phyloP scores from a whole-genome alignment of 2,888 invertebrate genomes.

The Tortricodes alternella region DNA sequence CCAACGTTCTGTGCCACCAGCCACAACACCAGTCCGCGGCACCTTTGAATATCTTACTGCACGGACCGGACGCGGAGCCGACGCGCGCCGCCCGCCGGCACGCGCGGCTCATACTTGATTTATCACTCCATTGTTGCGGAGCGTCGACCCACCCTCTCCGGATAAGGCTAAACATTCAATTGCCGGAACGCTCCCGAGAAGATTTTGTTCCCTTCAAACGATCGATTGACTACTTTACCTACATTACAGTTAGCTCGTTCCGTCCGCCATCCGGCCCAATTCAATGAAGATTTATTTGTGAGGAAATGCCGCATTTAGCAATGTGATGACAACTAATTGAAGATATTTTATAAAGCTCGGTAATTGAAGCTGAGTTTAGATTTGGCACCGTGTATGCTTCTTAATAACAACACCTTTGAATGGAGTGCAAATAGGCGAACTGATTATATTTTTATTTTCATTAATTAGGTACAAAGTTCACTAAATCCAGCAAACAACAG shows the following conservation, averaged over 20 bases:
- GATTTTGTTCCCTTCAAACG: conserved; percentile 71
- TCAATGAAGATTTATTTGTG: conserved; percentile 16
- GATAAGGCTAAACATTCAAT: conserved; percentile 80
- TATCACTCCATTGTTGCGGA: conserved; percentile 79
- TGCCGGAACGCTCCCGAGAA: conserved; percentile 75
- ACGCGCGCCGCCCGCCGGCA: conserved; percentile 53
- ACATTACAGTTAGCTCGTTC: conserved; percentile 39
- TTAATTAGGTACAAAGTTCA: conserved; percentile 3
- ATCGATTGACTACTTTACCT: conserved; percentile 64
- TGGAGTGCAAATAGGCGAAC: too few relatives aligned
- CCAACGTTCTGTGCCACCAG: conserved; percentile 50
- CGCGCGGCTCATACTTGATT: conserved; percentile 80
- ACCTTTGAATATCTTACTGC: conserved; percentile 65
- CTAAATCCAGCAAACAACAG: background rate
- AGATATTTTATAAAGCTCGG: too few relatives aligned
- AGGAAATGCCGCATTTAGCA: background rate
- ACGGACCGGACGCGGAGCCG: conserved; percentile 53
- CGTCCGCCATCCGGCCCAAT: conserved; percentile 36
- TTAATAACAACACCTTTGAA: too few relatives aligned
- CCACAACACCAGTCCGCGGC: conserved; percentile 45
- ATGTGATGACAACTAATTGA: background rate
- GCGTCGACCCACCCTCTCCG: conserved; percentile 73
- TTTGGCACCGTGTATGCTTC: too few relatives aligned
- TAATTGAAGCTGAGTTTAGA: too few relatives aligned
- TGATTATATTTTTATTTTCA: too few relatives aligned